These are phyloP conservation scores for Cettia cetti DNA, from an alignment of 2,113 vertebrate genomes.

Conservation along the genomic window DNA sequence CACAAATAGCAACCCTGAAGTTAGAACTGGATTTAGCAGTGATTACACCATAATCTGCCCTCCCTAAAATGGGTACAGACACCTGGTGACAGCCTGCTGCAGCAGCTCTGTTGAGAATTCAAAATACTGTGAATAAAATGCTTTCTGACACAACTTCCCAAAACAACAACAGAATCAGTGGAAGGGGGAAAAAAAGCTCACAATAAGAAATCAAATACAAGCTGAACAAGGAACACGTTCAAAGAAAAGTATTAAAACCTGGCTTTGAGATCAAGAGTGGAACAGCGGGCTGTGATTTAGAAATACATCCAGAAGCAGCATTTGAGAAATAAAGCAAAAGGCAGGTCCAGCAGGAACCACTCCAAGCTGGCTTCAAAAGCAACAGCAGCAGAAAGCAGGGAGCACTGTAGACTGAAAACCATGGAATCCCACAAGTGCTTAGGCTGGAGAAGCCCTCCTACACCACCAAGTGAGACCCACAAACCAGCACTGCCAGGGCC, in stretches of 20 bases:
- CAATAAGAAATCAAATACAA: not conserved
- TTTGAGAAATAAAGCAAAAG: not conserved
- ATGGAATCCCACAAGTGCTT: rapidly evolving
- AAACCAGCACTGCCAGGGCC: not conserved
- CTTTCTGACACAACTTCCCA: not conserved
- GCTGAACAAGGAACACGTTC: not conserved
- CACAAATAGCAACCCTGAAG: not conserved
- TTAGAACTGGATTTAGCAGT: not conserved
- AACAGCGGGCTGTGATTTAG: not conserved
- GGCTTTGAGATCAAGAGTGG: not conserved
- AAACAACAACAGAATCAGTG: not conserved
- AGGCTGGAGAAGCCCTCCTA: not conserved
- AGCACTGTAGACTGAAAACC: not conserved
- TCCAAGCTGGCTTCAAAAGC: not conserved
- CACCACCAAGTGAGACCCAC: no score
- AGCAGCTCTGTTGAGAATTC: not conserved
- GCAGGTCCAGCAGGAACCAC: not conserved
- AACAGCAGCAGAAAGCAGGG: not conserved
- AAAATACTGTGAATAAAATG: not conserved
- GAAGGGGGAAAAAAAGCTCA: not conserved
- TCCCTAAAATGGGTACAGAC: not conserved
- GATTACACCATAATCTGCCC: not conserved
- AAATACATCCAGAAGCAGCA: not conserved
- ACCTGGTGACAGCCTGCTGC: not conserved
- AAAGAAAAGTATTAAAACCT: not conserved